Evolutionary conservation across 1,140 invertebrate genomes (phyloP).

Genomic region (Aricia agestis): DNA sequence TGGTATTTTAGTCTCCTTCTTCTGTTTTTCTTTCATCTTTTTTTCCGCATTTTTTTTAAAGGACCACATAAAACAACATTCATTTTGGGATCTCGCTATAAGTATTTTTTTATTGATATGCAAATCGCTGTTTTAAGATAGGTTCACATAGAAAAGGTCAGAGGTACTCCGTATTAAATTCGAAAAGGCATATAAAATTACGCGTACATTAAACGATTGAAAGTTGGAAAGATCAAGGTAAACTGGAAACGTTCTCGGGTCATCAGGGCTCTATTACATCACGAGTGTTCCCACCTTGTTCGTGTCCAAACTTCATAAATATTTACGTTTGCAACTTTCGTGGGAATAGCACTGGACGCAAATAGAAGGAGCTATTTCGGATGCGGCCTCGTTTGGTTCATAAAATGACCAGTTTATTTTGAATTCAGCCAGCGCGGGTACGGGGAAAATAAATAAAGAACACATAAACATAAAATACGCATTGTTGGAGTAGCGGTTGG

Average conservation of each 20-base stretch:
- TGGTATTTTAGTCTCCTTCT: too few relatives aligned
- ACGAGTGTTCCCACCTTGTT: constrained; percentile 2
- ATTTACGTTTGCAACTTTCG: constrained; percentile 9
- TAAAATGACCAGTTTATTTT: constrained; percentile 67
- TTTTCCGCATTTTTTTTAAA: too few relatives aligned
- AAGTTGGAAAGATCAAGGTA: constrained; percentile 36
- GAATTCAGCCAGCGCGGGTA: constrained; percentile 50
- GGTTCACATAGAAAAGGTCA: not conserved
- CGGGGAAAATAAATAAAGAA: constrained; percentile 57
- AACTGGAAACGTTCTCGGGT: constrained; percentile 21
- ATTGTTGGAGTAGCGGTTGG: constrained; percentile 40
- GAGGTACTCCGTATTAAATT: constrained; percentile 2
- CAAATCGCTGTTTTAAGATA: not conserved
- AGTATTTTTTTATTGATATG: too few relatives aligned
- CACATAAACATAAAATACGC: constrained; percentile 9
- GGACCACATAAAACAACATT: too few relatives aligned
- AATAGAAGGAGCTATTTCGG: constrained; percentile 56
- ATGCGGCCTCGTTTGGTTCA: constrained; percentile 54
- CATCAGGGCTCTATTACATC: constrained; percentile 9
- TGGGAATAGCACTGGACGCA: constrained; percentile 25
- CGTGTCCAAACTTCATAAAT: constrained; percentile 16
- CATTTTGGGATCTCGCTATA: too few relatives aligned
- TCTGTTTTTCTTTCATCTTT: too few relatives aligned
- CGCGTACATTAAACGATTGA: constrained; percentile 26
- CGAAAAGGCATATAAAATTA: constrained; percentile 8